A percentile compares a stretch with the other conserved stretches of the same genome.
phyloP scores from a whole-genome alignment of 1,140 invertebrate species.

The Macrobrachium rosenbergii region DNA sequence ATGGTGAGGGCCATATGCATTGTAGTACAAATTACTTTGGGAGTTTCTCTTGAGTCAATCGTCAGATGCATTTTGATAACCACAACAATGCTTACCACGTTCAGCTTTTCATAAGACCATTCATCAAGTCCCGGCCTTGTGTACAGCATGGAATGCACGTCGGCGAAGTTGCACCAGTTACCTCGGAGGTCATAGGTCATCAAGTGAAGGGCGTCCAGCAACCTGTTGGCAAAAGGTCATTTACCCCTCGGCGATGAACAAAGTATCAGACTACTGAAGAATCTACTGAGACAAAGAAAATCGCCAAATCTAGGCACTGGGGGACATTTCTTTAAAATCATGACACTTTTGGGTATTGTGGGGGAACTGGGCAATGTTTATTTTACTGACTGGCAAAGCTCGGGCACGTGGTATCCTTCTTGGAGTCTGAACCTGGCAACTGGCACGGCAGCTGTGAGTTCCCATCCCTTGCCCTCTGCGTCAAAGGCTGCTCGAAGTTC shows the following conservation, averaged over 20 bases:
- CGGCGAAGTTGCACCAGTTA: constrained; percentile 69
- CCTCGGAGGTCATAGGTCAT: constrained; percentile 73
- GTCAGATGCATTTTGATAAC: no score
- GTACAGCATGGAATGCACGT: constrained; percentile 68
- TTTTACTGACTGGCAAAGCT: constrained; percentile 79
- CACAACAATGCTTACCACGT: constrained; percentile 79
- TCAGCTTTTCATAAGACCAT: constrained; percentile 88
- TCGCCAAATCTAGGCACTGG: no score
- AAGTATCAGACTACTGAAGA: no score
- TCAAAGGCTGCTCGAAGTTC: constrained; percentile 83
- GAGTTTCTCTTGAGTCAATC: no score
- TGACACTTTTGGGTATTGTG: no score
- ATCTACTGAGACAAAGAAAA: no score
- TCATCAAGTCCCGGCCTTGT: constrained; percentile 84
- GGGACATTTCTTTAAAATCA: no score
- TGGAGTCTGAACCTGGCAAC: constrained; percentile 86
- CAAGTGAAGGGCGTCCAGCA: constrained; percentile 73
- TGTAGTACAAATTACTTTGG: no score
- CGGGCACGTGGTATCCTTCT: constrained; percentile 90
- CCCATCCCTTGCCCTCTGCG: constrained; percentile 81
- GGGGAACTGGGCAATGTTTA: background rate
- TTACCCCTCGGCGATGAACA: no score
- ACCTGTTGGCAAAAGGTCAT: constrained; percentile 36
- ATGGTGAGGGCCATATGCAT: no score
- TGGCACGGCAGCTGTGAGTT: constrained; percentile 89